phyloP scores from a whole-genome alignment of 2,797 vertebrate species.

The Scyliorhinus canicula region DNA sequence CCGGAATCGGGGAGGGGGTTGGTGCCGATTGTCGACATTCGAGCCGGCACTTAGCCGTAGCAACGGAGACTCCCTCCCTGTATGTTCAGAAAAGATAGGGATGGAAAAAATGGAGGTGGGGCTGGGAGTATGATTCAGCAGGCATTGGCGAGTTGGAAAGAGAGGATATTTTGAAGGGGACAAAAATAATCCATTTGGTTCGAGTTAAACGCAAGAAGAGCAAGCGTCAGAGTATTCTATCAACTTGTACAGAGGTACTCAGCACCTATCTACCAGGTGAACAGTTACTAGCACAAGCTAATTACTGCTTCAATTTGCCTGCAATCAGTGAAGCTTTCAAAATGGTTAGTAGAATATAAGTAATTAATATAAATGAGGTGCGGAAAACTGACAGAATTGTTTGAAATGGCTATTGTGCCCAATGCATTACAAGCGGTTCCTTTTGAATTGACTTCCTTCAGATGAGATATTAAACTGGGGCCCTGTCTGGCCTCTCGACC shows the following conservation, averaged over 20 bases:
- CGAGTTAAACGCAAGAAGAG: too few relatives aligned
- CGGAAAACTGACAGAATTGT: background rate
- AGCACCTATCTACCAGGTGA: background rate
- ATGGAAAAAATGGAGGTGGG: background rate
- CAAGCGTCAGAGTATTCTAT: too few relatives aligned
- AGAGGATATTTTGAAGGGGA: background rate
- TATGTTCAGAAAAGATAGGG: background rate
- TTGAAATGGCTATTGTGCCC: background rate
- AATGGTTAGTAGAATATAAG: background rate
- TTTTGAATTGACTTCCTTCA: background rate
- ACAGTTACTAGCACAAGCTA: background rate
- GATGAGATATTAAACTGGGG: background rate
- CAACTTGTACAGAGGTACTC: background rate
- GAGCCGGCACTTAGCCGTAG: too few relatives aligned
- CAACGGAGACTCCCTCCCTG: too few relatives aligned
- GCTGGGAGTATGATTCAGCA: background rate
- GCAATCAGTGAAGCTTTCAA: slow-evolving; percentile 5
- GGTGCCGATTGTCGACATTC: too few relatives aligned
- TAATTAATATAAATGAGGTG: slow-evolving; percentile 18
- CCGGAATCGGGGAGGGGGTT: too few relatives aligned
- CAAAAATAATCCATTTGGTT: background rate
- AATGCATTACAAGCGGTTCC: background rate
- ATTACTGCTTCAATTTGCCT: background rate
- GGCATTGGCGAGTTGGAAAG: background rate
- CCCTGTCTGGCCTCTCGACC: background rate